phyloP scores from a whole-genome alignment of 2,888 invertebrate species.

The Clostera curtula region DNA sequence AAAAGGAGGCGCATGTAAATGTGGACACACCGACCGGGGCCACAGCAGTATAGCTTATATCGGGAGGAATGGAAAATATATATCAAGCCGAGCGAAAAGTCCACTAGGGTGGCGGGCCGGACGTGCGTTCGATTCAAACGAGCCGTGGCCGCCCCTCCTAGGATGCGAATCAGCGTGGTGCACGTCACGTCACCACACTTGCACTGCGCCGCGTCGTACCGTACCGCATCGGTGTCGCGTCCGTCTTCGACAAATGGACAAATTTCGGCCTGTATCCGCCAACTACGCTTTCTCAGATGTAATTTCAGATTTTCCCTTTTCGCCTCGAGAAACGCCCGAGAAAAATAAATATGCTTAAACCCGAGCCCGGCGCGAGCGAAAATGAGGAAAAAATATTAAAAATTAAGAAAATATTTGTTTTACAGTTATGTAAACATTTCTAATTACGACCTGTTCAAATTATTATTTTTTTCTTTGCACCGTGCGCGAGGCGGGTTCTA shows the following conservation, averaged over 20 bases:
- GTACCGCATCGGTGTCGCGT: not conserved
- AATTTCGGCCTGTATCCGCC: constrained; percentile 1
- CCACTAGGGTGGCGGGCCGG: constrained; percentile 64
- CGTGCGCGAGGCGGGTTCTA: constrained; percentile 55
- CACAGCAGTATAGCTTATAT: constrained; percentile 58
- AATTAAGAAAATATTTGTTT: constrained; percentile 73
- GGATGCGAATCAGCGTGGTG: constrained; percentile 21
- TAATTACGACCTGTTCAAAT: constrained; percentile 73
- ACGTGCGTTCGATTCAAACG: constrained; percentile 74
- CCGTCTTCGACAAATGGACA: constrained; percentile 2
- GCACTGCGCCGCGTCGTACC: constrained; percentile 6
- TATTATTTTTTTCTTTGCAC: constrained; percentile 66
- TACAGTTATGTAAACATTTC: constrained; percentile 72
- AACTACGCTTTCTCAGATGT: constrained; percentile 47
- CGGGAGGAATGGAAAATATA: constrained; percentile 72
- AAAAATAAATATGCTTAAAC: constrained; percentile 72
- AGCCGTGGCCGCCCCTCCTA: constrained; percentile 51
- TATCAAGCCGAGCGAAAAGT: constrained; percentile 72
- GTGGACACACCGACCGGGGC: constrained; percentile 29
- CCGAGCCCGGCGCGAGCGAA: constrained; percentile 50
- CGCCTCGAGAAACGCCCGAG: constrained; percentile 49
- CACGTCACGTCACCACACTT: constrained; percentile 12
- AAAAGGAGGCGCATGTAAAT: constrained; percentile 47
- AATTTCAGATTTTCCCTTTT: constrained; percentile 57
- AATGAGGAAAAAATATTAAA: constrained; percentile 65